phyloP scores from a whole-genome alignment of 2,113 vertebrate species.

The Lamprotornis superbus region DNA sequence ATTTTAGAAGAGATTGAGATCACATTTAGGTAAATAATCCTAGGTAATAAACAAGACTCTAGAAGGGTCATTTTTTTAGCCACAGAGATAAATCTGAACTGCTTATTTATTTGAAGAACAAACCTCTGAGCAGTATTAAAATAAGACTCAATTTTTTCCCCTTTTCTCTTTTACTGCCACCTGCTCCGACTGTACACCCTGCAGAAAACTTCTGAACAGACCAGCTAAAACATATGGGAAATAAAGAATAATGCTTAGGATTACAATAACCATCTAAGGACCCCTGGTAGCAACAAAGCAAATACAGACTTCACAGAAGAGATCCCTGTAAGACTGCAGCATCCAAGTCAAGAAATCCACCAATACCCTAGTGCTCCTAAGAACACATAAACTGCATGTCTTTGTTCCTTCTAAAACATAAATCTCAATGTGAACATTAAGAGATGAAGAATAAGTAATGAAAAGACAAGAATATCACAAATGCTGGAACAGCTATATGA shows the following conservation, averaged over 20 bases:
- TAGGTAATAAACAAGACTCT: constrained; percentile 34
- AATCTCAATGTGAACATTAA: not conserved
- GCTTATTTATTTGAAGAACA: not conserved
- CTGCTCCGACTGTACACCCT: not conserved
- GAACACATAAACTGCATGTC: not conserved
- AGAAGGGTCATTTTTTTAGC: not conserved
- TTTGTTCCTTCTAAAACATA: not conserved
- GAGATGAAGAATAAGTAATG: not conserved
- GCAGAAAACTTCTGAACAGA: not conserved
- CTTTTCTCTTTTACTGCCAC: constrained; percentile 13
- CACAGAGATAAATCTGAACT: not conserved
- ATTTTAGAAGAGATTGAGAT: constrained; percentile 51
- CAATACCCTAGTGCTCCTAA: not conserved
- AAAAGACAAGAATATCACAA: not conserved
- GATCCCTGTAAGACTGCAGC: not conserved
- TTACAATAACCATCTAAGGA: not conserved
- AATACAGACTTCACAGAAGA: not conserved
- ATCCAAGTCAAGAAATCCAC: not conserved
- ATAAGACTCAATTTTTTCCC: not conserved
- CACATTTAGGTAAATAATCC: constrained; percentile 44
- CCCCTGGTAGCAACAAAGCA: not conserved
- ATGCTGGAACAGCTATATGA: not conserved
- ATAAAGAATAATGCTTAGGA: not conserved
- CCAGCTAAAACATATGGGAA: not conserved
- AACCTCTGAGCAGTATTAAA: not conserved